Conservation (phyloP, 2,797 vertebrate genomes). For the Tympanoctomys barrerae region DNA sequence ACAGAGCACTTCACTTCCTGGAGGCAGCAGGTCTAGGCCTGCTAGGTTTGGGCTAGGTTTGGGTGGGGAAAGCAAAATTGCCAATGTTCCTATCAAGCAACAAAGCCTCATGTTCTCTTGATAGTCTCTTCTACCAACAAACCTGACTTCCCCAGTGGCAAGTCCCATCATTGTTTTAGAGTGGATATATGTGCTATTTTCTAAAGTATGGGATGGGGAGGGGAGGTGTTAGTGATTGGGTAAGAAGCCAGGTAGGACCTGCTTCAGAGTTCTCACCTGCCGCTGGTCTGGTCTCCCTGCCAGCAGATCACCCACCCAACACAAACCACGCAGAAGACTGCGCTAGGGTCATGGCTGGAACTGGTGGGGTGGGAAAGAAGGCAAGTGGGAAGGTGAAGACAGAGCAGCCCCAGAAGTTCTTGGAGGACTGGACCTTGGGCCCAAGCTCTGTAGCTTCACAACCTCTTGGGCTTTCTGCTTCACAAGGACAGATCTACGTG, state of each 20-base stretch:
- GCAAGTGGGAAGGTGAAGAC: background rate
- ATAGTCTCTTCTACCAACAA: background rate
- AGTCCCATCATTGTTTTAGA: background rate
- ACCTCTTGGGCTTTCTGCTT: background rate
- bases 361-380: background rate
- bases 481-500: background rate
- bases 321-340: background rate
- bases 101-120: background rate
- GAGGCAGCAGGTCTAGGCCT: constrained; percentile 40
- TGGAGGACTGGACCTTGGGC: background rate
- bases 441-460: background rate
- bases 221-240: no score
- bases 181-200: background rate
- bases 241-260: background rate
- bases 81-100: background rate
- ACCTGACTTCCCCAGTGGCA: background rate
- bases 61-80: background rate
- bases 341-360: background rate
- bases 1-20: rapidly evolving
- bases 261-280: background rate
- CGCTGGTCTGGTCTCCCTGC: background rate
- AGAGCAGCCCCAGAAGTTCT: background rate
- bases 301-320: background rate
- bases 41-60: background rate
- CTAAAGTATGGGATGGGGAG: background rate